Percentiles rank a stretch among this genome's conserved stretches.
These are phyloP conservation scores for Linnaemya vulpina DNA, from an alignment of 2,888 invertebrate species.

Conservation along the genomic window DNA sequence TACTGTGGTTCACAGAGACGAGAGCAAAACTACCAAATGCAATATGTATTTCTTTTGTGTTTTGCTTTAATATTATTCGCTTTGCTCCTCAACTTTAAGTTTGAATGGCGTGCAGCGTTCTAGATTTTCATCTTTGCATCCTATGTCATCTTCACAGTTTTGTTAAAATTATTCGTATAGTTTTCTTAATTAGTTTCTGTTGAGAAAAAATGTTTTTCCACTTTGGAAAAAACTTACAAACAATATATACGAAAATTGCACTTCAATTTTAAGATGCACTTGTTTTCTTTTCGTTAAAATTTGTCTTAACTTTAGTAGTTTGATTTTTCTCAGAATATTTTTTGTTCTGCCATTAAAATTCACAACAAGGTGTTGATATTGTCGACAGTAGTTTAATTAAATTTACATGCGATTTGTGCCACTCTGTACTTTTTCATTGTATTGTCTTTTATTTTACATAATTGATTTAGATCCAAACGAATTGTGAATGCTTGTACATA, in stretches of 20 bases:
- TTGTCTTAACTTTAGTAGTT: conserved; percentile 38
- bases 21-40: not conserved
- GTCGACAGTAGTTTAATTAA: conserved; percentile 74
- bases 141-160: conserved; percentile 30
- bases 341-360: conserved; percentile 48
- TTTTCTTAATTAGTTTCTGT: conserved; percentile 74
- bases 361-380: conserved; percentile 72
- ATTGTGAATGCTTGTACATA: not conserved
- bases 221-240: not conserved
- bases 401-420: conserved; percentile 68
- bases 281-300: conserved; percentile 53
- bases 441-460: conserved; percentile 21
- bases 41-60: not conserved
- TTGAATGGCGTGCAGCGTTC: conserved; percentile 28
- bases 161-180: conserved; percentile 72
- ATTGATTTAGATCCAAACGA: not conserved
- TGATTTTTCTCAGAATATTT: conserved; percentile 22
- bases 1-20: not conserved
- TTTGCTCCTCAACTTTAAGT: not conserved
- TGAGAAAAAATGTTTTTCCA: conserved; percentile 54
- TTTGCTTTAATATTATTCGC: not conserved
- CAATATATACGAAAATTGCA: conserved; percentile 50
- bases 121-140: conserved; percentile 26
- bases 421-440: conserved; percentile 12
- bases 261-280: conserved; percentile 43